Percentiles rank a stretch among this genome's conserved stretches.
phyloP scores from a whole-genome alignment of 2,797 vertebrate genomes.

The Melanitta fusca region DNA sequence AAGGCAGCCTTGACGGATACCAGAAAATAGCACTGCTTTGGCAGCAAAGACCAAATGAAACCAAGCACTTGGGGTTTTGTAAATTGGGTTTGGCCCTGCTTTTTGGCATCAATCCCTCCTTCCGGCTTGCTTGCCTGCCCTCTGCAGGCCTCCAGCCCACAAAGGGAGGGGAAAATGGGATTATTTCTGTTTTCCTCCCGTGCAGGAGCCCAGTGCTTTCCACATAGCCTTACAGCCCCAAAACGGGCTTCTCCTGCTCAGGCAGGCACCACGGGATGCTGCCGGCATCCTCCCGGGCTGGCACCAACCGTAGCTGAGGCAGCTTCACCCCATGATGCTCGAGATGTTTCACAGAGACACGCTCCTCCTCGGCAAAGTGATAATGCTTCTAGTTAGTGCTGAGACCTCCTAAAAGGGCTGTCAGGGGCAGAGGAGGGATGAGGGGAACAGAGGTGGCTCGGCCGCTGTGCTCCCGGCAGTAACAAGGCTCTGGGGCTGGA shows the following conservation, averaged over 20 bases:
- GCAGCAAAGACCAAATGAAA: background rate
- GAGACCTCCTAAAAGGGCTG: background rate
- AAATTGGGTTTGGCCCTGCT: background rate
- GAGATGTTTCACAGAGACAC: conserved; percentile 45
- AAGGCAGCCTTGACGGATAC: fast-evolving
- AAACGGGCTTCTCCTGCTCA: background rate
- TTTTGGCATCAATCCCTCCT: background rate
- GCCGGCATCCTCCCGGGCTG: background rate
- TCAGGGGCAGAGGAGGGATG: fast-evolving
- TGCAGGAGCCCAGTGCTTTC: background rate
- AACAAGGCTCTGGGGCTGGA: background rate
- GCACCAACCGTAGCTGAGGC: background rate
- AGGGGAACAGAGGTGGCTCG: background rate
- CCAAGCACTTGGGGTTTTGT: background rate
- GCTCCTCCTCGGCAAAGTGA: conserved; percentile 1
- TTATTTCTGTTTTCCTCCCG: background rate
- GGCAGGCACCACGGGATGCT: fast-evolving
- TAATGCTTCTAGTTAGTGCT: conserved; percentile 64
- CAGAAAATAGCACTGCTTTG: background rate
- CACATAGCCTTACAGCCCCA: background rate
- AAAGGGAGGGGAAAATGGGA: background rate
- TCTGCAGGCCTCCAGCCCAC: background rate
- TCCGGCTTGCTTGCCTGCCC: background rate
- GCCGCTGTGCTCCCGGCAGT: background rate
- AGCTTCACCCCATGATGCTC: background rate